phyloP scores from a whole-genome alignment of 2,888 invertebrate species.

The Drosophila quinaria region DNA sequence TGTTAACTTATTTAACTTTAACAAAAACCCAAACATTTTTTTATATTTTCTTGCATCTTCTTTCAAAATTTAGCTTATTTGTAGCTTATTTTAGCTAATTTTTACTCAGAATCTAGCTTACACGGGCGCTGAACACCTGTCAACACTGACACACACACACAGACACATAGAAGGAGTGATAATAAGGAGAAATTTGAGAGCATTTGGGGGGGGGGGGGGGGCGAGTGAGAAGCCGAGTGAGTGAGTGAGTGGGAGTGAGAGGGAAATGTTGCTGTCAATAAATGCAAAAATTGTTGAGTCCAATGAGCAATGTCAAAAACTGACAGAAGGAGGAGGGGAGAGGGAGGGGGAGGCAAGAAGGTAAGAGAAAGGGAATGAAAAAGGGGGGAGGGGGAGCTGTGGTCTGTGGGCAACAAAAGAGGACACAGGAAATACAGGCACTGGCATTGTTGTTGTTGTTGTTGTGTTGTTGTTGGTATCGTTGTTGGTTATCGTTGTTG shows the following conservation, averaged over 20 bases:
- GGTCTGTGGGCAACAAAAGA: conserved; percentile 36
- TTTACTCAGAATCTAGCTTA: no score
- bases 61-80: no score
- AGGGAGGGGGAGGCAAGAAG: not conserved
- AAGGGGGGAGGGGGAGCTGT: not conserved
- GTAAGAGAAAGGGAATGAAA: no score
- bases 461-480: not conserved
- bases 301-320: conserved; percentile 17
- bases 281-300: conserved; percentile 23
- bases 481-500: conserved; percentile 18
- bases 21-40: no score
- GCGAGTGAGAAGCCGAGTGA: not conserved
- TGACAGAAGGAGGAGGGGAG: no score
- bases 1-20: no score
- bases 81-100: no score
- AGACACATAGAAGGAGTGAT: not conserved
- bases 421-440: conserved; percentile 27
- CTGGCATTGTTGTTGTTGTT: conserved; percentile 46
- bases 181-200: no score
- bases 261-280: conserved; percentile 1
- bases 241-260: not conserved
- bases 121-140: no score
- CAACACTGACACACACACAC: not conserved
- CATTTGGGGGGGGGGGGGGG: no score
- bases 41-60: no score